Percentiles rank a stretch among this genome's conserved stretches.
Conservation (phyloP, 1,140 invertebrate species). For the Antheraea mylitta region DNA sequence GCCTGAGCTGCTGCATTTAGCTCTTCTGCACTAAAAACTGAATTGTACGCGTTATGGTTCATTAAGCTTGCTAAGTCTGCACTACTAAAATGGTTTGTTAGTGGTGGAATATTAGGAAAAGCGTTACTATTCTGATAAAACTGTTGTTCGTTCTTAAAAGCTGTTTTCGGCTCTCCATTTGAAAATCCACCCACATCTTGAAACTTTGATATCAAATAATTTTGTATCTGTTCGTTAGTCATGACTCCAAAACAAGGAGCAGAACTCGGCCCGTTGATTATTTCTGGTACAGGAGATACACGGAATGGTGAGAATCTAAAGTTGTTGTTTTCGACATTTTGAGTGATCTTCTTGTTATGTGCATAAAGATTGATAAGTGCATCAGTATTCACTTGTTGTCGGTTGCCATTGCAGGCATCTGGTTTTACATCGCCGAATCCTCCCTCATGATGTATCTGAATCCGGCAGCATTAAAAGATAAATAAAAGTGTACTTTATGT, state of each 20-base stretch:
- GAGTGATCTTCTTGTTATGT: conserved; percentile 36
- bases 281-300: conserved; percentile 25
- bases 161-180: conserved; percentile 20
- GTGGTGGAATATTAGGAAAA: conserved; percentile 62
- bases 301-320: conserved; percentile 36
- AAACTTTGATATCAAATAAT: conserved; percentile 64
- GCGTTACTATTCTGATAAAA: conserved; percentile 63
- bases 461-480: conserved; percentile 35
- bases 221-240: conserved; percentile 64
- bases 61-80: conserved; percentile 50
- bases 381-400: conserved; percentile 38
- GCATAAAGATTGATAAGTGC: conserved; percentile 53
- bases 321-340: conserved; percentile 60
- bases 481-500: conserved; percentile 10
- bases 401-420: conserved; percentile 47
- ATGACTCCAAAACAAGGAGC: conserved; percentile 50
- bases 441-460: conserved; percentile 27
- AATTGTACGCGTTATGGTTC: conserved; percentile 41
- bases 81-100: conserved; percentile 54
- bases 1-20: conserved; percentile 42
- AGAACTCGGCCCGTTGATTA: conserved; percentile 34
- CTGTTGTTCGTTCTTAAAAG: conserved; percentile 40
- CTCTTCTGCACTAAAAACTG: conserved; percentile 38
- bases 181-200: conserved; percentile 47
- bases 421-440: conserved; percentile 23